Evolutionary conservation across 2,797 vertebrate species (phyloP).

Genomic region (Brachyrhaphis roseni): DNA sequence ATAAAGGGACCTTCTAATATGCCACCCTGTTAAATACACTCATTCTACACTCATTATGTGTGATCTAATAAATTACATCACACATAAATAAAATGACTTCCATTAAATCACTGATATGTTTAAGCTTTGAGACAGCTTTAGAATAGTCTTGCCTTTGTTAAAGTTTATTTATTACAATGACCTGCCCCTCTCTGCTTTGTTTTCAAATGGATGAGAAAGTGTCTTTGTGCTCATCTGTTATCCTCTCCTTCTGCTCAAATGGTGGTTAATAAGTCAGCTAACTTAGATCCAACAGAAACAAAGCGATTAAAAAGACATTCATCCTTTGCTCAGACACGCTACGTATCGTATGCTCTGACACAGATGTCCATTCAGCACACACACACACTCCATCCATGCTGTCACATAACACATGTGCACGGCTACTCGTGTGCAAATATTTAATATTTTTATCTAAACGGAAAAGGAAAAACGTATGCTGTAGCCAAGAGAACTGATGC

Average conservation of each 20-base stretch:
- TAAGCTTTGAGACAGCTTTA: constrained; percentile 27
- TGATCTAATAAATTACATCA: constrained; percentile 26
- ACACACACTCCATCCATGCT: constrained; percentile 18
- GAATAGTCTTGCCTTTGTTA: constrained; percentile 27
- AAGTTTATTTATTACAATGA: constrained; percentile 65
- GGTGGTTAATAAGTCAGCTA: constrained; percentile 66
- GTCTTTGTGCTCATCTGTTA: constrained; percentile 63
- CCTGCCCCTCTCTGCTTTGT: constrained; percentile 47
- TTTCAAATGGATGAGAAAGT: constrained; percentile 63
- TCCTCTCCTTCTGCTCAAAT: constrained; percentile 39
- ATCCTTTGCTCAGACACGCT: constrained; percentile 50
- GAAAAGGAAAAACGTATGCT: neutral
- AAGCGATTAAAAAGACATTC: constrained; percentile 71
- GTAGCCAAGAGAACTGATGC: neutral
- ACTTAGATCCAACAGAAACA: constrained; percentile 73
- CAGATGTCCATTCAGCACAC: constrained; percentile 55
- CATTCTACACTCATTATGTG: too few species aligned
- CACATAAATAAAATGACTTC: constrained; percentile 24
- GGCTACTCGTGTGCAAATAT: constrained; percentile 21
- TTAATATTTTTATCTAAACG: constrained; percentile 24
- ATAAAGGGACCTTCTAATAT: constrained; percentile 4
- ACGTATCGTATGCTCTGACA: constrained; percentile 39
- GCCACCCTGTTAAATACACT: constrained; percentile 5
- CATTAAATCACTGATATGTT: constrained; percentile 22
- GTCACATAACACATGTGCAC: constrained; percentile 38